Percentiles rank a stretch among this genome's conserved stretches.
Evolutionary conservation across 2,797 vertebrate genomes (phyloP).

Genomic region (Pseudopleuronectes americanus): DNA sequence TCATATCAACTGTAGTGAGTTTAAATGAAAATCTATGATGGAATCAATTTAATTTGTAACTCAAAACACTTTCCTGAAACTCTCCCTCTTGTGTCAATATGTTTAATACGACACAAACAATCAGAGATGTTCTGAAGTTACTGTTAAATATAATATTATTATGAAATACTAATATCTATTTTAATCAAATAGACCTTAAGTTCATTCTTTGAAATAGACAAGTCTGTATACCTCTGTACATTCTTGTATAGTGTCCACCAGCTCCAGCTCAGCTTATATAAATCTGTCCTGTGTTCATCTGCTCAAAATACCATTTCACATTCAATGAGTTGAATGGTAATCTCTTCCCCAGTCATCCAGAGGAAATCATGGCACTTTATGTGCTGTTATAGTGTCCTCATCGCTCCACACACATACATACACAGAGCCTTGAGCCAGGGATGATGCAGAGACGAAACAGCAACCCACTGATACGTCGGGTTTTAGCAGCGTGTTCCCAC

Average conservation of each 20-base stretch:
- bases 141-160: not conserved
- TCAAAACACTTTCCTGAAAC: conserved; percentile 5
- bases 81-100: not conserved
- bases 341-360: conserved; percentile 15
- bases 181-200: conserved; percentile 1
- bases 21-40: not conserved
- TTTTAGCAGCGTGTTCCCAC: conserved; percentile 72
- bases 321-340: conserved; percentile 18
- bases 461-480: conserved; percentile 62
- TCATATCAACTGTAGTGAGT: not conserved
- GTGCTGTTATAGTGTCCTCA: conserved; percentile 37
- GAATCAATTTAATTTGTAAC: conserved; percentile 5
- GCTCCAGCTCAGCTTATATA: not conserved
- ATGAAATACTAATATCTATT: not conserved
- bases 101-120: no score
- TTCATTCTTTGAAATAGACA: not conserved
- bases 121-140: not conserved
- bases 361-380: conserved; percentile 18
- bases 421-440: conserved; percentile 53
- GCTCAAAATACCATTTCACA: conserved; percentile 18
- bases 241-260: conserved; percentile 13
- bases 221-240: conserved; percentile 1
- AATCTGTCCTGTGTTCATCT: conserved; percentile 18
- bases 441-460: conserved; percentile 65
- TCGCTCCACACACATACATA: conserved; percentile 25